A percentile compares a stretch with the other conserved stretches of the same genome.
Evolutionary conservation across 2,797 vertebrate genomes (phyloP).

Genomic region (Cyprinella venusta): DNA sequence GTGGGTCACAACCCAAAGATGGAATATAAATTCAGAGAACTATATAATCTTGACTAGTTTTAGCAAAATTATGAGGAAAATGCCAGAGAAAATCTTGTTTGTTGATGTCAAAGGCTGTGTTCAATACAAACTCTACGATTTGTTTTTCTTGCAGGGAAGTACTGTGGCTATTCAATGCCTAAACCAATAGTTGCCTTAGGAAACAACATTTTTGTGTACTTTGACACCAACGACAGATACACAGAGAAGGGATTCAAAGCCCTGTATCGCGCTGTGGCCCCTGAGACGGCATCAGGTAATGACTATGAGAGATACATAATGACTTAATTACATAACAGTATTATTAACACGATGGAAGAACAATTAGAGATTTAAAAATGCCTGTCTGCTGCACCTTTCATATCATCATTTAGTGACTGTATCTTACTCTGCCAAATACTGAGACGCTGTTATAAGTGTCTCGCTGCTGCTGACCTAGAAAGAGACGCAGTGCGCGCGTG

Average conservation of each 20-base stretch:
- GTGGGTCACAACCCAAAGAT: background rate
- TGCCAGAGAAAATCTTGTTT: background rate
- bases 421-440: conserved; percentile 26
- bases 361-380: conserved; percentile 5
- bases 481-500: conserved; percentile 23
- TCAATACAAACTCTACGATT: background rate
- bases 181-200: conserved; percentile 73
- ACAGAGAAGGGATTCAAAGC: conserved; percentile 79
- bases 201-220: conserved; percentile 74
- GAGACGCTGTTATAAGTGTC: conserved; percentile 43
- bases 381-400: conserved; percentile 17
- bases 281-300: conserved; percentile 69
- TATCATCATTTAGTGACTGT: conserved; percentile 17
- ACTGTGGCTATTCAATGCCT: conserved; percentile 73
- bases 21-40: background rate
- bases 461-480: conserved; percentile 67
- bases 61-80: background rate
- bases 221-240: conserved; percentile 73
- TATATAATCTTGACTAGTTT: background rate
- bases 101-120: background rate
- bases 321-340: conserved; percentile 1
- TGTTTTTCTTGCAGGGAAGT: conserved; percentile 69
- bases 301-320: background rate
- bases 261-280: conserved; percentile 73
- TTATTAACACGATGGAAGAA: background rate